Base-by-base conservation (phyloP, 1,140 invertebrate genomes). In the Eumaeus atala region DNA sequence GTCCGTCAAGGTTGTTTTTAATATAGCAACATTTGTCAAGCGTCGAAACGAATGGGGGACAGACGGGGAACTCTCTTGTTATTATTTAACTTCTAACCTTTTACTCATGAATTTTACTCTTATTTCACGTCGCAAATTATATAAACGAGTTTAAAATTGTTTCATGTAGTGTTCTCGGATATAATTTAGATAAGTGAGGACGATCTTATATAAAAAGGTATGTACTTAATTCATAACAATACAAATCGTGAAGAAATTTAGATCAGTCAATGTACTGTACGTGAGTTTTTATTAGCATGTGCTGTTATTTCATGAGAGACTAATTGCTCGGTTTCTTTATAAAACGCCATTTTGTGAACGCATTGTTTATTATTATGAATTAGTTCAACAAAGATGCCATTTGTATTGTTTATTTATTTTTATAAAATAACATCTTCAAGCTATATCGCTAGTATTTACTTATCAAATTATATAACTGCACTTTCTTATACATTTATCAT, bases 51-150 rank as follows among this genome's bases (percentile, higher is more conserved):
- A 49, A 59, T 53, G 54, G 52, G 54, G 53, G 52, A 64, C 60
- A 55, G 63, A 59, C 51, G 64, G 58, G 9, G 9, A 61, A 62
- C 59, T 58, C 56, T 63, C 58, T 67, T 75, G 66, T 78, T 81
- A 73, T 81, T 77, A 80, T 80, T 78, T 62, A 59, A 62, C 59
- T 64, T 65, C 69, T 74, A 81, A 75, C 74, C 70, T 77, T 76
- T 74, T 74, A 70, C 66, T 74, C 65, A 66, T 66, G 66, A 64
- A 51, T 71, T 72, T 74, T 62, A 53, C 53, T 70, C 72, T 74
- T 71, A 72, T 75, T 77, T 72, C 62, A 64, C 56, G 48, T 52
- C 49, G 66, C 50, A 70, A 72, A 74, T 62, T 64, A 62, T 64
- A 58, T 66, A 76, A 72, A 61, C 57, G 49, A 48, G 10, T 51